These are phyloP conservation scores for Lasioglossum vierecki DNA, from an alignment of 2,888 invertebrate species.

Conservation along the genomic window DNA sequence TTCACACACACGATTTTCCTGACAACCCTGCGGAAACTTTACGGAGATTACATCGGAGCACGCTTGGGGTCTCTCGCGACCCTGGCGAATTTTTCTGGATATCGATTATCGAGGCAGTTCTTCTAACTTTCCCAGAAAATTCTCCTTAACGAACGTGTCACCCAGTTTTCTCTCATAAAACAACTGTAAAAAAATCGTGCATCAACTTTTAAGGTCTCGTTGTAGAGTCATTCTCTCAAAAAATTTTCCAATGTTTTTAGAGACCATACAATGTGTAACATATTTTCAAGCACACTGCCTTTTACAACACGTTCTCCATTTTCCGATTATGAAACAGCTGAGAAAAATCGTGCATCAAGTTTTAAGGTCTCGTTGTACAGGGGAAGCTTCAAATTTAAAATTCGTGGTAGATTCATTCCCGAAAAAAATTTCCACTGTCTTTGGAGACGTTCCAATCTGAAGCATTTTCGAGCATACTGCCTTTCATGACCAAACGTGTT, in stretches of 20 bases:
- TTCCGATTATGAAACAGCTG: too few relatives aligned
- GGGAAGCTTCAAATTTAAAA: too few relatives aligned
- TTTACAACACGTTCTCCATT: too few relatives aligned
- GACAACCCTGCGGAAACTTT: not conserved
- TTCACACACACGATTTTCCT: not conserved
- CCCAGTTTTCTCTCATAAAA: not conserved
- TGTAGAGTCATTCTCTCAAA: not conserved
- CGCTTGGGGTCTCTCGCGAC: not conserved
- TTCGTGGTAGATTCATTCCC: too few relatives aligned
- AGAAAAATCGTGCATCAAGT: not conserved
- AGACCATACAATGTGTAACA: not conserved
- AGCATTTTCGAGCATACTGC: too few relatives aligned
- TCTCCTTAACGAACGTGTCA: not conserved
- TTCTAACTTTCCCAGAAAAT: not conserved
- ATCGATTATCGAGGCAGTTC: not conserved
- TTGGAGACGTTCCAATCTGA: not conserved
- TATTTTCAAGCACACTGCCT: too few relatives aligned
- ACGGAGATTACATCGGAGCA: not conserved
- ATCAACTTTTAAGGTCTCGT: not conserved
- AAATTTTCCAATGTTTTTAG: not conserved
- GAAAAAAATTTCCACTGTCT: not conserved
- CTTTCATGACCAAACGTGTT: too few relatives aligned
- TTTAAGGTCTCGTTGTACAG: too few relatives aligned
- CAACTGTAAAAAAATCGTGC: not conserved
- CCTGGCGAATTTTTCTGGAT: not conserved